A percentile compares a stretch with the other conserved stretches of the same genome.
These are phyloP conservation scores for Characodon lateralis DNA, from an alignment of 2,797 vertebrate genomes.

Conservation along the genomic window DNA sequence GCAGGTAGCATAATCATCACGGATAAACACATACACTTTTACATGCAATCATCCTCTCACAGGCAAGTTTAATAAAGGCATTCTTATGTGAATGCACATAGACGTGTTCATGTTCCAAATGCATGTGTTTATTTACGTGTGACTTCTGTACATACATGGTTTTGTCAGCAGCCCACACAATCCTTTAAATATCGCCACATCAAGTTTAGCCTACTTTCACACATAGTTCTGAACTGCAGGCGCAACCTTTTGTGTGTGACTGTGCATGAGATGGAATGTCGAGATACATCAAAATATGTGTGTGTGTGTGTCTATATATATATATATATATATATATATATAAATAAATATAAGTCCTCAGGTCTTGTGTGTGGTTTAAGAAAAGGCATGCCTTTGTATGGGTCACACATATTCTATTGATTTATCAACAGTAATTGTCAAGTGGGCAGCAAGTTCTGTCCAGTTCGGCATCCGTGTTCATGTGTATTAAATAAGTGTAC, in stretches of 20 bases:
- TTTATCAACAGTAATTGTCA: conserved; percentile 69
- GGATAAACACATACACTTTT: conserved; percentile 62
- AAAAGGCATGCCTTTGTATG: conserved; percentile 52
- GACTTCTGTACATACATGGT: conserved; percentile 8
- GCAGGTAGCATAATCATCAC: conserved; percentile 67
- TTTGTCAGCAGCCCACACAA: conserved; percentile 62
- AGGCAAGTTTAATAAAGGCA: conserved; percentile 56
- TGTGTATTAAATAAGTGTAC: neutral
- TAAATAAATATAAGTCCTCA: neutral
- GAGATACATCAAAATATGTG: conserved; percentile 59
- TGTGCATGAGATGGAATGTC: conserved; percentile 24
- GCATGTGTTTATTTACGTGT: neutral
- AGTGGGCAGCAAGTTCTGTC: conserved; percentile 29
- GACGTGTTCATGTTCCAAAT: neutral
- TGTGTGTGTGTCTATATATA: conserved; percentile 2
- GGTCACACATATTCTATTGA: conserved; percentile 63
- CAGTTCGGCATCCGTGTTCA: neutral
- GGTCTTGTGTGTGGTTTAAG: conserved; percentile 26
- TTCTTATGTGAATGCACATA: conserved; percentile 19
- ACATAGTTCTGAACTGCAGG: conserved; percentile 60
- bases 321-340: conserved; percentile 22
- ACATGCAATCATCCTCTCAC: conserved; percentile 59
- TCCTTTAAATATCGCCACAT: conserved; percentile 58
- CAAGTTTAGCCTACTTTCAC: conserved; percentile 72
- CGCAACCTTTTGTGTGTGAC: conserved; percentile 54